Conservation (phyloP, 2,797 vertebrate genomes). For the Nothura maculosa region DNA sequence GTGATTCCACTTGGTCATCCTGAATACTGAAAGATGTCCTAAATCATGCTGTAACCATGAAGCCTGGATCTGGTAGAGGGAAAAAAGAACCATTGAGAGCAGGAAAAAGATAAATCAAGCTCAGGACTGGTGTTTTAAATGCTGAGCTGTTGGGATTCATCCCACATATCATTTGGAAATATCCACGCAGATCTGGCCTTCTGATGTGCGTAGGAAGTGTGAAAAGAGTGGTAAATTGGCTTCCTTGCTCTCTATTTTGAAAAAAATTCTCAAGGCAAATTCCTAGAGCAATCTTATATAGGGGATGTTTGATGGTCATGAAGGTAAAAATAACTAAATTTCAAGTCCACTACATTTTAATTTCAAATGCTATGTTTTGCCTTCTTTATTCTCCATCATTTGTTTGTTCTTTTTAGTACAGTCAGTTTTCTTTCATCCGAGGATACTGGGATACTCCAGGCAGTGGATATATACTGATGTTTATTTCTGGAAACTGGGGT, state of each 20-base stretch:
- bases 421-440: not conserved
- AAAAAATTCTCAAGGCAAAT: not conserved
- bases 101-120: rapidly evolving
- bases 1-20: constrained; percentile 61
- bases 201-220: not conserved
- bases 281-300: not conserved
- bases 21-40: constrained; percentile 82
- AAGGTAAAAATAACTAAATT: not conserved
- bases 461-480: not conserved
- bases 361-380: not conserved
- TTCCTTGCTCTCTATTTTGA: not conserved
- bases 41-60: constrained; percentile 85
- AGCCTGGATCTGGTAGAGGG: constrained; percentile 75
- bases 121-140: not conserved
- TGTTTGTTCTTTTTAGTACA: not conserved
- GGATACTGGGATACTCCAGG: not conserved
- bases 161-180: not conserved
- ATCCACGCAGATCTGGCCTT: not conserved
- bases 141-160: not conserved
- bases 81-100: not conserved
- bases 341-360: not conserved
- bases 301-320: not conserved
- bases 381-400: not conserved
- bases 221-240: not conserved
- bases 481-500: not conserved